A percentile compares a stretch with the other conserved stretches of the same genome.
These are phyloP conservation scores for Grammomys surdaster DNA, from an alignment of 2,113 vertebrate genomes.

Conservation along the genomic window DNA sequence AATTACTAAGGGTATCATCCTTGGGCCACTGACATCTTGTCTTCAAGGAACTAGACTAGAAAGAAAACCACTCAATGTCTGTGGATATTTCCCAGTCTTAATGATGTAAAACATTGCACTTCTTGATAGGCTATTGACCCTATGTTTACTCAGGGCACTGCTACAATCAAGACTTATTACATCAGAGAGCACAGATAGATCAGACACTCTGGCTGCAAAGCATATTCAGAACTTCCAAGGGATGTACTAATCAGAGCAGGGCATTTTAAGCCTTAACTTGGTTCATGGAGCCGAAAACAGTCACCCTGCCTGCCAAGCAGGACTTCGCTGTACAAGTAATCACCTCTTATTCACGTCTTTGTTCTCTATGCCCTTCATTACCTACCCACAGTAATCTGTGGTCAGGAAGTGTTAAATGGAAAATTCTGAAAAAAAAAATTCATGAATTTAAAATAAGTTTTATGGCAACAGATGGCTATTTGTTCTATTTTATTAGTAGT, in stretches of 20 bases:
- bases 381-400: background rate
- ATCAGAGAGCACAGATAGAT: background rate
- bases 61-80: background rate
- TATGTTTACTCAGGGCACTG: background rate
- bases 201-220: background rate
- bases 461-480: background rate
- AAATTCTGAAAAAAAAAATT: background rate
- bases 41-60: constrained; percentile 48
- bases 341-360: background rate
- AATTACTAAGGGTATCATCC: background rate
- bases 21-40: background rate
- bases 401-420: background rate
- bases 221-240: constrained; percentile 9
- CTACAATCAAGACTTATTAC: background rate
- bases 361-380: background rate
- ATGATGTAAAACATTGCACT: background rate
- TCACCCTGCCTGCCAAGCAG: background rate
- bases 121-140: background rate
- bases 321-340: background rate
- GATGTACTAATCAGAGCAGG: constrained; percentile 8
- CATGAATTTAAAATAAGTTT: background rate
- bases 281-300: background rate
- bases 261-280: background rate
- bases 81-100: background rate
- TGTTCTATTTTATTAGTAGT: background rate